A percentile compares a stretch with the other conserved stretches of the same genome.
phyloP scores from a whole-genome alignment of 2,113 vertebrate species.

The Rhea pennata region DNA sequence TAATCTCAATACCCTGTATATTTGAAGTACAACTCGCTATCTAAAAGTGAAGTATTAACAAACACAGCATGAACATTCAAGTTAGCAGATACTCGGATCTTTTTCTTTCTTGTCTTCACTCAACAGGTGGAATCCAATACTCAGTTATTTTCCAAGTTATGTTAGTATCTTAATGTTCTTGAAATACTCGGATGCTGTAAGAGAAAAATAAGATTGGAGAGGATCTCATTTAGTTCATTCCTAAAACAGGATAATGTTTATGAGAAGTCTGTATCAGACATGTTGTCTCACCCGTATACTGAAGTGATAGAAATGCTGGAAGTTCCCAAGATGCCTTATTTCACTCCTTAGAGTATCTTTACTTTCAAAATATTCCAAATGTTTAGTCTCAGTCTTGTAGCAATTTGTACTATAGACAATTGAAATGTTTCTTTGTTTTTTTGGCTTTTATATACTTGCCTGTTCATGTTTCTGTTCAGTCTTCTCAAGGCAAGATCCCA shows the following conservation, averaged over 20 bases:
- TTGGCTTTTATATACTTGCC: background rate
- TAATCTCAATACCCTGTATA: background rate
- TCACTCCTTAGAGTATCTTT: background rate
- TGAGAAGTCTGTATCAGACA: background rate
- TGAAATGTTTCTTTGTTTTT: background rate
- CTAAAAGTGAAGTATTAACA: background rate
- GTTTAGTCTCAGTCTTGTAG: background rate
- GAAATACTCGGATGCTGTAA: background rate
- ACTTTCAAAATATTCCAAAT: background rate
- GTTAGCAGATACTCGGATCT: background rate
- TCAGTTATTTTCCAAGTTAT: background rate
- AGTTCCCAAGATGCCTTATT: background rate
- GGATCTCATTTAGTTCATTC: background rate
- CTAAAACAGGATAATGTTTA: background rate
- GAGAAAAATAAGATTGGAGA: background rate
- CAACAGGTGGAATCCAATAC: too few species aligned
- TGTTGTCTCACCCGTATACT: background rate
- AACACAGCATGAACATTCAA: background rate
- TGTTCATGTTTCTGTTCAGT: background rate
- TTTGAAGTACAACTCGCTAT: background rate
- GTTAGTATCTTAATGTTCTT: conserved; percentile 16
- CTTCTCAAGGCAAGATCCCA: background rate
- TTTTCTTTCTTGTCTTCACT: background rate
- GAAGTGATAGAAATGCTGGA: background rate
- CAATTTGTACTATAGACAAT: background rate